Conservation (phyloP, 2,113 vertebrate genomes). For the Chelonoidis abingdonii region DNA sequence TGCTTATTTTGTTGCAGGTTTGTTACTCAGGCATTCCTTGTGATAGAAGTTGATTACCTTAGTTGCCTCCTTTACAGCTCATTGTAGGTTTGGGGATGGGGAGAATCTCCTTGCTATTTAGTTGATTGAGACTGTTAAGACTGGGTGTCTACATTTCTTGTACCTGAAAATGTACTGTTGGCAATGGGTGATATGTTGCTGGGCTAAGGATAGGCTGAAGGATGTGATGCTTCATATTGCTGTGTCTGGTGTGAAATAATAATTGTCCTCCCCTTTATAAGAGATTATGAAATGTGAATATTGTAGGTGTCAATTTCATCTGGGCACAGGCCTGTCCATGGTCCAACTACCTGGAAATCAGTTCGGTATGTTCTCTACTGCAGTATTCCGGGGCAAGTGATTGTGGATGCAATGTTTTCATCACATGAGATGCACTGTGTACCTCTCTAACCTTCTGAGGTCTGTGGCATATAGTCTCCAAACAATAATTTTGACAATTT, state of each 20-base stretch:
- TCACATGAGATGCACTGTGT: not conserved
- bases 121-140: not conserved
- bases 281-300: not conserved
- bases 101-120: not conserved
- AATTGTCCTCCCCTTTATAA: not conserved
- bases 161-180: not conserved
- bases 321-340: not conserved
- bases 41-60: not conserved
- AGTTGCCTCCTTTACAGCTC: not conserved
- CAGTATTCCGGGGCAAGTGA: not conserved
- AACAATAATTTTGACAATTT: not conserved
- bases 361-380: not conserved
- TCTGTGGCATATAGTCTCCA: not conserved
- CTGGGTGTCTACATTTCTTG: not conserved
- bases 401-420: not conserved
- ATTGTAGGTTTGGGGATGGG: not conserved
- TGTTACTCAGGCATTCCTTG: not conserved
- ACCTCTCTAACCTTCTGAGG: not conserved
- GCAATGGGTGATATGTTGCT: not conserved
- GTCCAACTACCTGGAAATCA: not conserved
- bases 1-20: not conserved
- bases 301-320: constrained; percentile 34
- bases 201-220: not conserved
- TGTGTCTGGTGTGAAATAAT: not conserved
- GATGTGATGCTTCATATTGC: not conserved